These are phyloP conservation scores for Siphlonurus alternatus DNA, from an alignment of 2,888 invertebrate genomes.

Conservation along the genomic window DNA sequence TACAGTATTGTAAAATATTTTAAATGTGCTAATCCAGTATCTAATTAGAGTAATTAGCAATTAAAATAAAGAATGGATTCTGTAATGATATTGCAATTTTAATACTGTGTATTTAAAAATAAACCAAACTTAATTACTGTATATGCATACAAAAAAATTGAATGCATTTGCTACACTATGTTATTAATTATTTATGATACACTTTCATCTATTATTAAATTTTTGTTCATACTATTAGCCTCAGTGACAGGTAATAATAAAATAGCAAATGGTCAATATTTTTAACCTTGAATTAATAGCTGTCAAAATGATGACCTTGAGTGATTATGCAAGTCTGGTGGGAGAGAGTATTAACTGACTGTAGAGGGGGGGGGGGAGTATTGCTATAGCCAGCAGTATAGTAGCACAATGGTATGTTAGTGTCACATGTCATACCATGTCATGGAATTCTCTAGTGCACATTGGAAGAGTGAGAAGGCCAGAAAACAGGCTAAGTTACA, in stretches of 20 bases:
- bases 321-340: background rate
- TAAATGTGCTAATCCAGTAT: no score
- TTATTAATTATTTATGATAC: no score
- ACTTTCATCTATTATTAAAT: no score
- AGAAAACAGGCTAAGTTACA: conserved; percentile 18
- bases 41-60: no score
- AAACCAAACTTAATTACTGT: no score
- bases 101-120: no score
- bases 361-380: background rate
- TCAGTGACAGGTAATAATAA: background rate
- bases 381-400: background rate
- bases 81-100: no score
- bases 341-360: background rate
- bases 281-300: background rate
- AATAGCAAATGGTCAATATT: background rate
- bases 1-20: no score
- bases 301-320: background rate
- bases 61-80: no score
- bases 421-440: background rate
- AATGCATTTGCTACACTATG: no score
- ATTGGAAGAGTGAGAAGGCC: conserved; percentile 19
- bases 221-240: background rate
- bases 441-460: background rate
- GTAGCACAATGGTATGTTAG: background rate
- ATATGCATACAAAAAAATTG: no score